Conservation (phyloP, 2,113 vertebrate genomes). For the Salvator merianae region DNA sequence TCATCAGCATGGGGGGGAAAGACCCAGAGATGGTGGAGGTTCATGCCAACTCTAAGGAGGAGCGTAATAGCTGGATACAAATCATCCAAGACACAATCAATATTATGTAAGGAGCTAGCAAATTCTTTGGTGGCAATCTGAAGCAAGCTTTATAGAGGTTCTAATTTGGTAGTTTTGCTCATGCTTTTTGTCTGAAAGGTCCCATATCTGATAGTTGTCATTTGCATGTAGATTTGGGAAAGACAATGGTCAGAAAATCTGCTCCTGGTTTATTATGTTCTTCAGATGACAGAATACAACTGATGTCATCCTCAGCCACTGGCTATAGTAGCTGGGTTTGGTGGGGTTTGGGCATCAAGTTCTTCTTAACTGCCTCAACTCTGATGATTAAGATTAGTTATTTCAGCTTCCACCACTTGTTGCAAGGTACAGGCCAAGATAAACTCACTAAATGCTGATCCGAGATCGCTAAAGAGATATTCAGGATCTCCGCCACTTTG, state of each 20-base stretch:
- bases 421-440: too few species aligned
- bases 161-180: too few species aligned
- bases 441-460: too few species aligned
- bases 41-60: conserved; percentile 89
- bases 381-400: too few species aligned
- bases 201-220: not conserved
- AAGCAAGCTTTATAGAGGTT: not conserved
- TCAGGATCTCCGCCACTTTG: too few species aligned
- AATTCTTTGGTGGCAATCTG: not conserved
- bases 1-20: conserved; percentile 88
- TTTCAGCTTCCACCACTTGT: too few species aligned
- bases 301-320: too few species aligned
- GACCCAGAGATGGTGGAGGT: conserved; percentile 96
- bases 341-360: too few species aligned
- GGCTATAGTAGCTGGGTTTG: too few species aligned
- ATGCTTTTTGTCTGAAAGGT: not conserved
- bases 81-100: conserved; percentile 90
- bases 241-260: not conserved
- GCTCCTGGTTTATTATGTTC: not conserved
- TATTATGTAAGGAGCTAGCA: conserved; percentile 82
- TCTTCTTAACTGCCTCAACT: too few species aligned
- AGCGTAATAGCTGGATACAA: conserved; percentile 93
- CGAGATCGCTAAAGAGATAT: too few species aligned
- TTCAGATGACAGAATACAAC: too few species aligned
- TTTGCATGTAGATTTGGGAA: not conserved